These are phyloP conservation scores for Lasiommata megera DNA, from an alignment of 2,888 invertebrate genomes.

Conservation along the genomic window DNA sequence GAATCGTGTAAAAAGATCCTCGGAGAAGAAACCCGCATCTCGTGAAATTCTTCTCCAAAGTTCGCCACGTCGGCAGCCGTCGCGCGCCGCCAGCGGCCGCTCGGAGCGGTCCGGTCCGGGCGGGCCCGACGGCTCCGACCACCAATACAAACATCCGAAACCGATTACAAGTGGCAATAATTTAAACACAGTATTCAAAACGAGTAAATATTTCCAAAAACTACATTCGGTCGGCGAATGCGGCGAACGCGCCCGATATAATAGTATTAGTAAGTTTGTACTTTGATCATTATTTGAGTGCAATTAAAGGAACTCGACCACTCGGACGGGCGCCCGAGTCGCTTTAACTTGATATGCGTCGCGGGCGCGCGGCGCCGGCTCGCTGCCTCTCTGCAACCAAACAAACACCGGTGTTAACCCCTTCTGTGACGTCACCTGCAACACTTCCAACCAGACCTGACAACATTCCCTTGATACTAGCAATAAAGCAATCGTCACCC, in stretches of 20 bases:
- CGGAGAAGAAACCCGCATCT: constrained; percentile 21
- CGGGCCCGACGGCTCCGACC: neutral
- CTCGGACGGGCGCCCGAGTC: constrained; percentile 33
- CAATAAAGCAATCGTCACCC: no score
- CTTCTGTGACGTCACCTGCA: no score
- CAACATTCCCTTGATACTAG: no score
- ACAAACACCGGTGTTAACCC: neutral
- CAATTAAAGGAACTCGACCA: constrained; percentile 41
- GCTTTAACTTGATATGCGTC: constrained; percentile 10
- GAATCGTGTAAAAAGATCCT: neutral
- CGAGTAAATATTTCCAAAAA: constrained; percentile 64
- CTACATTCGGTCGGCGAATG: constrained; percentile 40
- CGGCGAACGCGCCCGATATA: constrained; percentile 26
- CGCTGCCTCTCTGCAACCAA: constrained; percentile 1
- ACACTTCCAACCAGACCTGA: no score
- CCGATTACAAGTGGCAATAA: constrained; percentile 31
- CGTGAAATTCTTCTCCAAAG: constrained; percentile 21
- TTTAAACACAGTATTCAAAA: constrained; percentile 44
- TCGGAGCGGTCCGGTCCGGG: no score
- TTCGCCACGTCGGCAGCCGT: constrained; percentile 13
- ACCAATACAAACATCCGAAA: constrained; percentile 28
- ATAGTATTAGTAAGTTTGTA: constrained; percentile 49
- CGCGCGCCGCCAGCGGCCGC: neutral
- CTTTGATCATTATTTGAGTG: constrained; percentile 51
- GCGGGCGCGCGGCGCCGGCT: constrained; percentile 5